phyloP scores from a whole-genome alignment of 1,140 invertebrate species.

The Saccostrea echinata region DNA sequence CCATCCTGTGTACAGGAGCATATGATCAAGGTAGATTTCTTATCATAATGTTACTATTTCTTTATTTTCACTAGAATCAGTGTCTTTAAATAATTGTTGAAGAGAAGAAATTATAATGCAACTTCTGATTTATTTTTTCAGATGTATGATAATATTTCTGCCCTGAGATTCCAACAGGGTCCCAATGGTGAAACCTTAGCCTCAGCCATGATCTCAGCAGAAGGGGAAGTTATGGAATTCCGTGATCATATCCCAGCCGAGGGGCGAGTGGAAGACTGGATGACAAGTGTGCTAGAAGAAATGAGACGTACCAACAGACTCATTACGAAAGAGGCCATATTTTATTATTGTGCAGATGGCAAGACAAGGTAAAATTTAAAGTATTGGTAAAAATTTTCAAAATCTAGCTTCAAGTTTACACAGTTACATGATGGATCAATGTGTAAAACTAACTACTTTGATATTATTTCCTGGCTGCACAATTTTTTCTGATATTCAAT shows the following conservation, averaged over 20 bases:
- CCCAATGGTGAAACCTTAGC: slow-evolving; percentile 84
- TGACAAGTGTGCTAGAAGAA: slow-evolving; percentile 90
- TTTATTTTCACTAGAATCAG: background rate
- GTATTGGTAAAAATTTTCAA: background rate
- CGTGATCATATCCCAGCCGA: slow-evolving; percentile 82
- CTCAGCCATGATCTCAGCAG: slow-evolving; percentile 90
- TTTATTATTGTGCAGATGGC: slow-evolving; percentile 89
- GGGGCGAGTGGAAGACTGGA: slow-evolving; percentile 93
- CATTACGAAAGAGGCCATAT: slow-evolving; percentile 93
- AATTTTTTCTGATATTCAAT: background rate
- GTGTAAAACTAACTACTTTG: background rate
- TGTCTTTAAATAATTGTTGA: background rate
- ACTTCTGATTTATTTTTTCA: slow-evolving; percentile 57
- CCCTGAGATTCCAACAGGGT: slow-evolving; percentile 85
- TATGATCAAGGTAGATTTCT: slow-evolving; percentile 88
- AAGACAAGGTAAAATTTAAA: slow-evolving; percentile 81
- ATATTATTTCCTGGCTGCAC: background rate
- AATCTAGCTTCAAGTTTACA: background rate
- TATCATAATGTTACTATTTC: background rate
- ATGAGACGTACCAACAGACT: slow-evolving; percentile 92
- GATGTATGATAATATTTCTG: slow-evolving; percentile 95
- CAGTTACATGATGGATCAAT: too few species aligned
- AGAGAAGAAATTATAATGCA: background rate
- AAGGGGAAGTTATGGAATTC: slow-evolving; percentile 93
- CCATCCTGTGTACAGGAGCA: slow-evolving; percentile 91